Base-by-base conservation (phyloP, 35 echinoderm and acorn worm genomes). In the Diadema setosum region DNA sequence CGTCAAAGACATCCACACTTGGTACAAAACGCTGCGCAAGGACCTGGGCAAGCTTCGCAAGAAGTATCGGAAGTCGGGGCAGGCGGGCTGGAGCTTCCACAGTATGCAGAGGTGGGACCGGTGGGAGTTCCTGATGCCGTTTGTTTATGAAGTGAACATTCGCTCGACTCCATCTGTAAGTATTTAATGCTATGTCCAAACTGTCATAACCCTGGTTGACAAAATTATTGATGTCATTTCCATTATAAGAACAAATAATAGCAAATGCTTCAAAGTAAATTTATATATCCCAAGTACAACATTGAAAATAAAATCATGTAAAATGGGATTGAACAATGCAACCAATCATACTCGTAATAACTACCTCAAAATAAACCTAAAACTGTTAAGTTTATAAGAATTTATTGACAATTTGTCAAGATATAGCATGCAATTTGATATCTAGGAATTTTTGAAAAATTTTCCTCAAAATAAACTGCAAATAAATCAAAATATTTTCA, bases 1-100 rank as follows among this genome's bases (percentile, higher is more conserved):
- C 40, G 75, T 81, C 75, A 81, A 81, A 81, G 75, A 81, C 75
- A 5, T 81, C 75, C 75, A 81, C 75, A 42, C 75, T 81, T 81
- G 75, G 75, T 81, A 81, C 75, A 81, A 81, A 81, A 81, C 41
- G 75, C 75, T 81, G 39, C 20, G 39, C 75, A 81, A 81, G 41
- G 39, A 45, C 75, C 70, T 75, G 70, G 70, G 70, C 70, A 75
- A 75, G 70, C 70, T 75, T 75, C 70, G 70, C 70, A 75, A 75
- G 70, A 75, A 75, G 32, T 75, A 34, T 75, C 70, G 31, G 70
- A 75, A 75, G 26, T 75, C 70, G 70, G 70, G 70, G 70, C 70
- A 75, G 70, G 70, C 70, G 70, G 32, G 70, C 31, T 75, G 70
- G 70, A 75, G 70, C 29, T 75, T 75, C 70, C 70, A 75, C 70